Evolutionary conservation across 2,113 vertebrate species (phyloP), one percentile per base, ranked within the genome.

Genomic region (Gorsachius goisagi): DNA sequence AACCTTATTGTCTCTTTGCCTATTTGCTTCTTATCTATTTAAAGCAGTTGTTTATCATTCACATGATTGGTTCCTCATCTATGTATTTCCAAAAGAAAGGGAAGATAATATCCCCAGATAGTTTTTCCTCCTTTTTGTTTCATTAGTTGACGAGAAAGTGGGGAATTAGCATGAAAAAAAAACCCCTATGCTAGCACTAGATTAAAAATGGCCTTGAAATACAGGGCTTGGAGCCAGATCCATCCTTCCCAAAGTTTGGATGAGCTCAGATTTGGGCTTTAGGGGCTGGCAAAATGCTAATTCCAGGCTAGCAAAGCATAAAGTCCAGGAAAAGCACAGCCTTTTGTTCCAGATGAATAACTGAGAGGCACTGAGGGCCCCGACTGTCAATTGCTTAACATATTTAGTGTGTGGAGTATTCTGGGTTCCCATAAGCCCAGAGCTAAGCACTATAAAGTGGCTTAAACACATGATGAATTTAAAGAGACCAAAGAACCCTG

Each of bases 11-110:
- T 97, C 87, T 95, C 67, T 92, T 93, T 89, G 77, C 45, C 53
- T 95, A 41, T 93, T 97, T 94, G 76, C 86, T 89, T 89, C 83
- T 93, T 95, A 94, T 95, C 77, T 91, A 89, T 96, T 97, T 92
- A 89, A 94, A 91, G 82, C 69, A 66, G 83, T 96, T 95, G 88
- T 96, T 97, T 96, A 73, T 92, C 23, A 80, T 94, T 91, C 58
- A 85, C 15, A 72, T 47, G 84, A 79, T 76, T 87, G 58, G n/a
- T 91, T 95, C 85, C 74, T 82, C 60, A 49, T 71, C 28, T 79
- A n/a, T 92, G 21, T 52, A 24, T 89, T 94, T 90, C 71, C 41
- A 89, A 93, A 79, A 93, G 58, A 89, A 92, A 92, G 9, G 2
- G 8, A 85, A 82, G 62, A 85, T 91, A 77, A 85, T 89, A 82